These are phyloP conservation scores for Gymnocheta viridis DNA, from an alignment of 2,888 invertebrate species.

Conservation along the genomic window DNA sequence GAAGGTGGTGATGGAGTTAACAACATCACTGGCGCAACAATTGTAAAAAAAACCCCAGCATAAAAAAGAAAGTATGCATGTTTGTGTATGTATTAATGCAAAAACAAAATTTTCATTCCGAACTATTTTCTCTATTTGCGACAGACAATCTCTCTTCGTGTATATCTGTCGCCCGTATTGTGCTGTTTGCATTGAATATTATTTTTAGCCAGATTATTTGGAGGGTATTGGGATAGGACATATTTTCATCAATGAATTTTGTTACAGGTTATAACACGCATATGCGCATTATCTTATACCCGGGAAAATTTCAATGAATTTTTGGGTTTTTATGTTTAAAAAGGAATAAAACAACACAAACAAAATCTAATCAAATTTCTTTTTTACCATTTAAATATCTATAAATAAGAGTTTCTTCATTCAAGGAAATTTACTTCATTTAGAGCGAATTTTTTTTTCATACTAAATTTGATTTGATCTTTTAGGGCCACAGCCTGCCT, in stretches of 20 bases:
- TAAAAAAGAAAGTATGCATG: constrained; percentile 5
- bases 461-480: background rate
- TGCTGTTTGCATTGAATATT: constrained; percentile 38
- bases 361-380: background rate
- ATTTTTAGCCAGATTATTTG: constrained; percentile 60
- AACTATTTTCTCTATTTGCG: constrained; percentile 64
- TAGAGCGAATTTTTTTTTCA: background rate
- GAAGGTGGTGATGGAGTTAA: constrained; percentile 5
- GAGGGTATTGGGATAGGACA: constrained; percentile 67
- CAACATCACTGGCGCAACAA: constrained; percentile 65
- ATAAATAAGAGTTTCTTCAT: background rate
- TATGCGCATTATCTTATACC: constrained; percentile 65
- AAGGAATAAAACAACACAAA: background rate
- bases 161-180: constrained; percentile 13
- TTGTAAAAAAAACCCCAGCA: constrained; percentile 51
- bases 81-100: constrained; percentile 29
- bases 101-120: constrained; percentile 64
- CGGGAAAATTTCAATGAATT: constrained; percentile 69
- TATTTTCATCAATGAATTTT: constrained; percentile 69
- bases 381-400: too few relatives aligned
- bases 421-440: background rate
- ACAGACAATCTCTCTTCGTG: constrained; percentile 8
- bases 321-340: background rate
- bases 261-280: constrained; percentile 41
- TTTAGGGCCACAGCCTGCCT: too few relatives aligned